These are phyloP conservation scores for Sebastes cheni DNA, from an alignment of 2,797 vertebrate species.

Conservation along the genomic window DNA sequence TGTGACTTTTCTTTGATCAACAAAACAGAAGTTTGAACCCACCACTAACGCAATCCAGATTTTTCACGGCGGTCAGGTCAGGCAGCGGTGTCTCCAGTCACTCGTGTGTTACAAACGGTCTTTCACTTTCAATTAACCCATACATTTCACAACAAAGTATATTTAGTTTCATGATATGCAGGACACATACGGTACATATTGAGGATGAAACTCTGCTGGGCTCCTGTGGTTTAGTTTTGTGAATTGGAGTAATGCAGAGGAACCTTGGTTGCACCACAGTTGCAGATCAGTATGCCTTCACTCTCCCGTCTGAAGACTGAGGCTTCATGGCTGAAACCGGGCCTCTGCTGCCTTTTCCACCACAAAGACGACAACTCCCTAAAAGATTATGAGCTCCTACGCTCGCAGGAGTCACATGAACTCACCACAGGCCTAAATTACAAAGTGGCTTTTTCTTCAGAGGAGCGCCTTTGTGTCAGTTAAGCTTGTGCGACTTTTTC, in stretches of 20 bases:
- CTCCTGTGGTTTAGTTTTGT: constrained; percentile 55
- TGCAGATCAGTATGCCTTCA: constrained; percentile 49
- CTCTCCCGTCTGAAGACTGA: constrained; percentile 57
- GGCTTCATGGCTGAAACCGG: constrained; percentile 63
- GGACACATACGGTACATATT: not conserved
- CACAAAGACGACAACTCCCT: constrained; percentile 80
- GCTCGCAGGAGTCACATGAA: constrained; percentile 72
- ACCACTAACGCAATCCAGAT: constrained; percentile 61
- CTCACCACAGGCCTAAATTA: constrained; percentile 81
- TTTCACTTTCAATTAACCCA: constrained; percentile 51
- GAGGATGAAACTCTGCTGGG: not conserved
- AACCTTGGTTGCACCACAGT: constrained; percentile 37
- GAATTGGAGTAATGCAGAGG: constrained; percentile 45
- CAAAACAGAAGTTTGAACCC: constrained; percentile 21
- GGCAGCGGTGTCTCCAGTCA: constrained; percentile 22
- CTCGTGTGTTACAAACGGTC: constrained; percentile 31
- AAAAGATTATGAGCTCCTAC: constrained; percentile 76
- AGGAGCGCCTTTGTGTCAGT: constrained; percentile 60
- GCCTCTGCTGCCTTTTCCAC: constrained; percentile 55
- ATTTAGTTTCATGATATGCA: constrained; percentile 33
- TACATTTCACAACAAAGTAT: constrained; percentile 40
- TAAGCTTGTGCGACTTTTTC: constrained; percentile 36
- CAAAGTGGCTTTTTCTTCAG: constrained; percentile 71
- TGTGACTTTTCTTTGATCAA: constrained; percentile 37
- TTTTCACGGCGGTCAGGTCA: constrained; percentile 27